Base-by-base conservation (phyloP, 2,888 invertebrate species). In the Heteromyza rotundicornis region DNA sequence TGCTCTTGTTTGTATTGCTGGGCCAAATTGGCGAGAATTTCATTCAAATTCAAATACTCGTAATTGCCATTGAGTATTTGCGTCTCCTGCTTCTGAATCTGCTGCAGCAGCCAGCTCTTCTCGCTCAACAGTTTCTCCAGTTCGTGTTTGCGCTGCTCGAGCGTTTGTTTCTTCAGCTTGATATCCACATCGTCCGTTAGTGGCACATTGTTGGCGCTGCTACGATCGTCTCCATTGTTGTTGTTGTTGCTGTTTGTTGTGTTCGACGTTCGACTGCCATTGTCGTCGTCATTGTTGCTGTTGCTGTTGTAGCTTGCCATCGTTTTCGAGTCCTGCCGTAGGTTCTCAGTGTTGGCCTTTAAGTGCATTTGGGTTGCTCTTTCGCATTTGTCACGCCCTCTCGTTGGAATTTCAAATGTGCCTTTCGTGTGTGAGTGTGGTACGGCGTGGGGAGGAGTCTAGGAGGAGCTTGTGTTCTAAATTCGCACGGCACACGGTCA, bases 71-170 rank as follows among this genome's bases (percentile, higher is more conserved):
- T 79, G n/a, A 82, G 68, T 12, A 83, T 78, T 63, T 80, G 76
- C 0, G 79, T 65, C 67, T 83, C 82, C 65, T 83, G 82, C 32
- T 81, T 81, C 62, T 82, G 81, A 17, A 83, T 75, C 65, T 83
- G 82, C 52, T 82, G 81, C 61, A 82, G 65, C 3, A 82, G 68
- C 77, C 80, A 79, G 62, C 78, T 82, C 65, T 83, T 83, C 55
- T 83, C 83, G 58, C 77, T 80, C 0, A 83, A 64, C n/a, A 80
- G 67, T 64, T 79, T 79, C 59, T 83, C 83, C 52, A 83, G 65
- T 20, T 77, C 74, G 20, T 71, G 69, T 62, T 83, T 83, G 3
- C 82, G 77, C 59, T 78, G 75, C 62, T 82, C 81, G 57, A 83
- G 64, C 2, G 73, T 73, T 56, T 82, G 80, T 1, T 73, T 73